Base-by-base conservation (phyloP, 2,113 vertebrate species). In the Sorex araneus region DNA sequence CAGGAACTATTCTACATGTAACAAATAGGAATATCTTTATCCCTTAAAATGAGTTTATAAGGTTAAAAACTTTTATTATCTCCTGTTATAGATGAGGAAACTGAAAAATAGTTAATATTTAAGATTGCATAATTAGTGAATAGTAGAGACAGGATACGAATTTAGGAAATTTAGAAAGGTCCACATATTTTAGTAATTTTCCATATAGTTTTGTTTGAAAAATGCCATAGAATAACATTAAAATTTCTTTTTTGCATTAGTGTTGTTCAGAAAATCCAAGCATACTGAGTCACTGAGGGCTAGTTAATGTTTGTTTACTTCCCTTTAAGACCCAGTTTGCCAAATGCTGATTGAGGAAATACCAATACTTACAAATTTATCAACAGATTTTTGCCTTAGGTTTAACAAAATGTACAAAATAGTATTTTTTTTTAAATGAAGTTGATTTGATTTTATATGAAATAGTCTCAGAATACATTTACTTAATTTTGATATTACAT, bases 331-430 rank as follows among this genome's bases (percentile, higher is more conserved):
- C n/a, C 25, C 34, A 67, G 11, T 74, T 67, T 40, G 40, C 40
- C 40, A 40, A 40, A 40, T 73, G 25, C 6, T 81, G 63, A 92
- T 75, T 93, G 45, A 95, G 19, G 71, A 54, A 80, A 77, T 81
- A 66, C 16, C 2, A 60, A 3, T 84, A 57, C 87, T 95, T 16
- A 28, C 11, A 36, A 57, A 78, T 93, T 91, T 91, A 16, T 71
- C 63, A 78, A 66, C 40, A 88, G 32, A 75, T 74, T 95, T 64
- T 90, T 87, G 45, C 90, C n/a, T 82, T 84, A 66, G 7, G 54
- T 90, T 84, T 87, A 78, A 84, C 85, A 79, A n/a, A 36, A 64
- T 34, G 2, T 60, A 75, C 12, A 82, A 70, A 93, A 82, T 36
- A 15, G 1, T n/a, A 6, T 32, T 66, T 32, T 32, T 66, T 32